Base-by-base conservation (phyloP, 2,888 invertebrate genomes). In the Temnothorax unifasciatus region DNA sequence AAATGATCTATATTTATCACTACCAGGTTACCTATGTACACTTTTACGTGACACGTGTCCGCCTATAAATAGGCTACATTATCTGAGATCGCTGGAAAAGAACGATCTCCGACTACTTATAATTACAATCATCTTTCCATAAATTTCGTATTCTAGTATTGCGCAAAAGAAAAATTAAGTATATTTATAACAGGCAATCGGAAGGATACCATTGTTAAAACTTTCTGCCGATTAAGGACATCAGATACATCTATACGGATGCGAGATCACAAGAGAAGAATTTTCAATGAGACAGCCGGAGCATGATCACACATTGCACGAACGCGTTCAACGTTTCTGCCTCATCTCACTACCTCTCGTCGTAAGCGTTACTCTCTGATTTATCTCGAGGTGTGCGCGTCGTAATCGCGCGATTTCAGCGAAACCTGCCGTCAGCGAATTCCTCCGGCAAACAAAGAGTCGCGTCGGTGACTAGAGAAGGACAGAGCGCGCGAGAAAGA, bases 341-440 rank as follows among this genome's bases (percentile, higher is more conserved):
- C 25, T 66, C 66, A 66, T 76, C 66, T 66, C 79, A 52, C 69
- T 71, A 81, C 38, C 73, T 68, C 47, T 47, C 41, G 59, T 50
- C 79, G 64, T 66, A 61, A 57, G 44, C 59, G 21, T 21, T 38
- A 52, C 52, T 64, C 75, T 69, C 83, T 85, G 86, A 90, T 86
- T 90, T 90, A 90, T 90, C 89, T 90, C 87, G 85, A 74, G 84
- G 85, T 84, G 82, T 61, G 81, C 84, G 84, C 84, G 76, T 85
- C 77, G 81, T 87, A 89, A 89, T 89, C 88, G 86, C 75, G 84
- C 87, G 88, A 84, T 87, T 90, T 88, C 89, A 84, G 88, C 84
- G 87, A 90, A 91, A 90, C 88, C 88, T 89, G 88, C 85, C 90
- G 91, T 91, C 91, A 92, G 90, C 90, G 87, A 87, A 92, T 92